phyloP scores from a whole-genome alignment of 2,797 vertebrate genomes.

The Carcharodon carcharias region DNA sequence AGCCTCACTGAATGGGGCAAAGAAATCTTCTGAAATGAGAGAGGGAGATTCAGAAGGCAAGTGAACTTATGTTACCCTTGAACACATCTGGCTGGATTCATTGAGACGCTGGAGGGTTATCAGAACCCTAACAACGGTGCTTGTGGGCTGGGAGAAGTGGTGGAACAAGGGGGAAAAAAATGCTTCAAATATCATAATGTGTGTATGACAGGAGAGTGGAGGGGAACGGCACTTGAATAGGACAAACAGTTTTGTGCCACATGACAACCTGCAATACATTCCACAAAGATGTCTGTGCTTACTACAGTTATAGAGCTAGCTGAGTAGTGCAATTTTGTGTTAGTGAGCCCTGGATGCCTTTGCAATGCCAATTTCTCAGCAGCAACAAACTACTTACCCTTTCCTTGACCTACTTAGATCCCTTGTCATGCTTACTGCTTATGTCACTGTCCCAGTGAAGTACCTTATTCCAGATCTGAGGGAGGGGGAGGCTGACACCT shows the following conservation, averaged over 20 bases:
- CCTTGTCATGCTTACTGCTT: neutral
- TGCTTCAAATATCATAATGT: neutral
- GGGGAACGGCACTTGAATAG: neutral
- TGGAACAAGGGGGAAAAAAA: neutral
- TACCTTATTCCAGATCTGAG: neutral
- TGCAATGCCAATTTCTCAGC: neutral
- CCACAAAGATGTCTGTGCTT: neutral
- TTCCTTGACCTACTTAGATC: neutral
- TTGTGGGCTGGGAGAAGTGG: neutral
- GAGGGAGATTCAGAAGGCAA: neutral
- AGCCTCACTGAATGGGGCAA: neutral
- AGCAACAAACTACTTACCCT: neutral
- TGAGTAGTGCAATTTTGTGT: no score
- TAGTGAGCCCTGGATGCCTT: neutral
- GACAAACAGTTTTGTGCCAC: neutral
- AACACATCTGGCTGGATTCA: neutral
- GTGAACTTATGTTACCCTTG: neutral
- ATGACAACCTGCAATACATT: neutral
- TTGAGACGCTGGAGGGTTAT: neutral
- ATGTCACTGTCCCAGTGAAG: neutral
- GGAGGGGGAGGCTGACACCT: neutral
- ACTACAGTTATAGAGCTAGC: neutral
- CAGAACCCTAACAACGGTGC: neutral
- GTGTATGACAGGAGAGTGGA: neutral
- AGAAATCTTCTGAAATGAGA: neutral